Evolutionary conservation across 1,140 invertebrate genomes (phyloP), one percentile per base, ranked within the genome.

Genomic region (Neodiprion pinetum): DNA sequence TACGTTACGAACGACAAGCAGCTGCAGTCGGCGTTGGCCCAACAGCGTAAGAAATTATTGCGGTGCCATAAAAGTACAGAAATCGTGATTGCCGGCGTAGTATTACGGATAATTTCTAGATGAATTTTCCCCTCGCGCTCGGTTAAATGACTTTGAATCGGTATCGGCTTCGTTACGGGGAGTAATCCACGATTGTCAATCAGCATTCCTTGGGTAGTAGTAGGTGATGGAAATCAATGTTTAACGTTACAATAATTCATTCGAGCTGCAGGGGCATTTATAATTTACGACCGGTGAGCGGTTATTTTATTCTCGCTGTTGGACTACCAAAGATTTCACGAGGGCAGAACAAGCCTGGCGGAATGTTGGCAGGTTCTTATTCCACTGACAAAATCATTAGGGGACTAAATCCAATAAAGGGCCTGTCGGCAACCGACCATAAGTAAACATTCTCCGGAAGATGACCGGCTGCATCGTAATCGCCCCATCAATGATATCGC

Each of bases 371-470:
- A 80, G 81, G 78, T 81, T 82, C 80, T 80, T 80, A 40, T 75
- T 74, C 71, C 71, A 49, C 74, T 83, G 79, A 84, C 79, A 80
- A 83, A 84, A 84, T 84, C 79, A 83, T 84, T 83, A 83, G 79
- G 76, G 77, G 79, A 79, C 82, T 82, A 84, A 84, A 84, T 84
- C 79, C 79, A 84, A 84, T 84, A 83, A 84, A 80, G 80, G 80
- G 77, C 71, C 68, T 72, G 72, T 70, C 66, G 69, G 70, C 74
- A 76, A 47, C 73, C 50, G 14, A 49, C 9, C 66, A 79, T 74
- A 84, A 83, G 80, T 83, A 84, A 83, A 82, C 81, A 84, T 83
- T 83, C 83, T 77, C 76, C 50, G 48, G 73, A 76, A 81, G 74
- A 73, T 78, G 82, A 81, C 82, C 81, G 77, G 74, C 76, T 74